phyloP scores from a whole-genome alignment of 2,797 vertebrate genomes.

The Rhinophrynus dorsalis region DNA sequence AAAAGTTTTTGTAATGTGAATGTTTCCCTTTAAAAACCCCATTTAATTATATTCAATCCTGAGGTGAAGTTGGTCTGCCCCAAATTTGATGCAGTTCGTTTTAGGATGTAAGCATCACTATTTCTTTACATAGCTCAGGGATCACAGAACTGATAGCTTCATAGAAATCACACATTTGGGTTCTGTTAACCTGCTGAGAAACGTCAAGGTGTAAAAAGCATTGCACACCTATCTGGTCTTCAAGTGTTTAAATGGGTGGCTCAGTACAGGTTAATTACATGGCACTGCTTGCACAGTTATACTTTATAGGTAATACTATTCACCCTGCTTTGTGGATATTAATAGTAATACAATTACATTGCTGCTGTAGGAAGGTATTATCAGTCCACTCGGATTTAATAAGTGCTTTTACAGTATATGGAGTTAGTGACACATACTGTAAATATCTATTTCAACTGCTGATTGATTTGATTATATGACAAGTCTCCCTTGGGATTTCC shows the following conservation, averaged over 20 bases:
- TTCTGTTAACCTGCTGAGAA: too few species aligned
- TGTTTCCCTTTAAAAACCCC: too few species aligned
- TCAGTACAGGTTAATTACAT: conserved; percentile 3
- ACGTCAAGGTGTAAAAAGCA: too few species aligned
- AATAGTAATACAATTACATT: conserved; percentile 15
- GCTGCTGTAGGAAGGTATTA: conserved; percentile 19
- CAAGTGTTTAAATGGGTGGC: neutral
- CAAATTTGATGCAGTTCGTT: too few species aligned
- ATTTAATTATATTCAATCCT: too few species aligned
- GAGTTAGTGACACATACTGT: conserved; percentile 29
- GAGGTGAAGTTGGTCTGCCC: too few species aligned
- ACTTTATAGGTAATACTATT: conserved; percentile 18
- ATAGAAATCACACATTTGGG: too few species aligned
- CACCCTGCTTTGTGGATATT: conserved; percentile 24
- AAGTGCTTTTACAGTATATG: conserved; percentile 33
- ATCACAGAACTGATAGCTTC: too few species aligned
- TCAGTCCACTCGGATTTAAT: conserved; percentile 19
- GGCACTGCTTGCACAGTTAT: neutral
- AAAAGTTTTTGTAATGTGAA: too few species aligned
- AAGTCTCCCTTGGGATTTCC: neutral
- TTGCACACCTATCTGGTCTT: too few species aligned
- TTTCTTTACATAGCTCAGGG: too few species aligned
- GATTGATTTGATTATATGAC: conserved; percentile 14
- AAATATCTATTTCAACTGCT: conserved; percentile 25
- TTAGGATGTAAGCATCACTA: too few species aligned